phyloP scores from a whole-genome alignment of 2,797 vertebrate genomes.

The Sardinella longiceps region DNA sequence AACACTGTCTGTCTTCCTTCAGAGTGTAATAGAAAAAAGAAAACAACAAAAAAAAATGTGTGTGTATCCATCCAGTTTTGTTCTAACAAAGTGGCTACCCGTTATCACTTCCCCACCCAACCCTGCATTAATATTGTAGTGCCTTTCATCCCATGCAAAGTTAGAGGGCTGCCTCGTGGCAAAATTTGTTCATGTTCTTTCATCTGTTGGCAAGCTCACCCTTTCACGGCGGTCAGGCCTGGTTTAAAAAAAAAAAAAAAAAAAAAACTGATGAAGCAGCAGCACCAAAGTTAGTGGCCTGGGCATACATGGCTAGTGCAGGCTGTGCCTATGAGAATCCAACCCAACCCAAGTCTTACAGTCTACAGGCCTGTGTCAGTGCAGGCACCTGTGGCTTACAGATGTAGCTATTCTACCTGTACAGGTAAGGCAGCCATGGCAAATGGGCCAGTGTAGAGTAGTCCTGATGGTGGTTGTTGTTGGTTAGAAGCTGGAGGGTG shows the following conservation, averaged over 20 bases:
- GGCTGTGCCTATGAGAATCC: background rate
- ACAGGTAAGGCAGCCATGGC: background rate
- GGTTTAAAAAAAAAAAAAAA: background rate
- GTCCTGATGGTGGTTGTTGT: background rate
- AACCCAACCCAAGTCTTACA: background rate
- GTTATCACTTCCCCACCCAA: background rate
- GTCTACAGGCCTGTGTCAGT: background rate
- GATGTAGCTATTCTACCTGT: too few species aligned
- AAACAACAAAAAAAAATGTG: background rate
- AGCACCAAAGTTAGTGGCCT: background rate
- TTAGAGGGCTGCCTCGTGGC: conserved; percentile 6
- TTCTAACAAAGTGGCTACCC: background rate
- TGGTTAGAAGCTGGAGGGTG: background rate
- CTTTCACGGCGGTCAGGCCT: background rate
- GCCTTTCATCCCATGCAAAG: background rate
- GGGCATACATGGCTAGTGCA: background rate
- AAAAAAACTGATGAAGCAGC: background rate
- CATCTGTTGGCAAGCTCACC: background rate
- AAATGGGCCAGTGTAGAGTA: background rate
- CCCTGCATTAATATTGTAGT: background rate
- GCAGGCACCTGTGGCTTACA: background rate
- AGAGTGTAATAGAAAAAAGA: background rate
- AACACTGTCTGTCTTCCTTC: background rate
- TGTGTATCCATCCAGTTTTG: background rate
- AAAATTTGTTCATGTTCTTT: background rate